Percentiles rank a stretch among this genome's conserved stretches.
These are phyloP conservation scores for Ia io DNA, from an alignment of 2,113 vertebrate species.

Conservation along the genomic window DNA sequence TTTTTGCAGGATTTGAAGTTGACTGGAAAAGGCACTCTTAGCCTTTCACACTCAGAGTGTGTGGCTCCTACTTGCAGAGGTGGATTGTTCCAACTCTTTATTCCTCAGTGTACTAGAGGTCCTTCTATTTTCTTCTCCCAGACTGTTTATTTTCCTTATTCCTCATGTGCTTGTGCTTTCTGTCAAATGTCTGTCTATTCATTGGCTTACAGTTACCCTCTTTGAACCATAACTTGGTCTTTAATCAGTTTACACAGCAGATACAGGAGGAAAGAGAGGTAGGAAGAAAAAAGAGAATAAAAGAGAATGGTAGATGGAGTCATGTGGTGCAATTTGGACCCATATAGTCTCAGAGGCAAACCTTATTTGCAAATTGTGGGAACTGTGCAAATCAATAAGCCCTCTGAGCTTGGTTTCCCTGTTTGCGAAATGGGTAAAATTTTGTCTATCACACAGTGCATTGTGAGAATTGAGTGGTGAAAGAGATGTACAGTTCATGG, in stretches of 20 bases:
- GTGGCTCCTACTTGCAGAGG: neutral
- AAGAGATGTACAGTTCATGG: neutral
- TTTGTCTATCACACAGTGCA: neutral
- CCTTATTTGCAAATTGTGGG: neutral
- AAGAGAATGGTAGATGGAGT: neutral
- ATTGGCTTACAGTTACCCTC: neutral
- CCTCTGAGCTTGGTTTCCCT: neutral
- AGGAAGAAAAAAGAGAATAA: neutral
- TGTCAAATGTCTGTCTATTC: neutral
- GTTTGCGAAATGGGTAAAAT: neutral
- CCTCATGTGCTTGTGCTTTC: accelerated
- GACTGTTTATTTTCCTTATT: neutral
- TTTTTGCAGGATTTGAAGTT: neutral
- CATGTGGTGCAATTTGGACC: accelerated
- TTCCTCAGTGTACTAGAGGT: accelerated
- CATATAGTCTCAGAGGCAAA: accelerated
- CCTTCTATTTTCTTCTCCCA: neutral
- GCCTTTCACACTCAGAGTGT: neutral
- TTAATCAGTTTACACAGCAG: neutral
- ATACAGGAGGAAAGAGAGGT: neutral
- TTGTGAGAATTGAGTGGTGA: neutral
- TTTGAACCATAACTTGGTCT: neutral
- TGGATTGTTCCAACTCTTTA: neutral
- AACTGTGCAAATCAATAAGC: neutral
- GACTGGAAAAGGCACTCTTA: neutral